phyloP scores from a whole-genome alignment of 2,797 vertebrate species.

The Sparidentex hasta region DNA sequence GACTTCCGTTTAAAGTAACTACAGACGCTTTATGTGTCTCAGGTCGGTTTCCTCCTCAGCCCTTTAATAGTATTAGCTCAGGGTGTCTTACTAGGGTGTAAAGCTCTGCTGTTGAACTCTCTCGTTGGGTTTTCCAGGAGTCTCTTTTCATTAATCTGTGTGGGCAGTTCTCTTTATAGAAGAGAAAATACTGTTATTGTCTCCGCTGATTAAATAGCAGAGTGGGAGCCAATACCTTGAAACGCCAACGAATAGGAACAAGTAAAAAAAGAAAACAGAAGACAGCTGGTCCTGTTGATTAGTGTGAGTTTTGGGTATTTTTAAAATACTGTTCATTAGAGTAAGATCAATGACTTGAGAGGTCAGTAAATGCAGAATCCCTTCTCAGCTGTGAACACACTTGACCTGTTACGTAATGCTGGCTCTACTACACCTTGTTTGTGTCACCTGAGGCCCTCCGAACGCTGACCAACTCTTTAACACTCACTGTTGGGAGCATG shows the following conservation, averaged over 20 bases:
- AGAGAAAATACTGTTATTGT: constrained; percentile 26
- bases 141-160: constrained; percentile 52
- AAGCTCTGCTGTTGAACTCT: constrained; percentile 50
- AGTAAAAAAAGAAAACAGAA: not conserved
- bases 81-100: constrained; percentile 56
- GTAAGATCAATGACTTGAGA: not conserved
- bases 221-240: not conserved
- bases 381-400: not conserved
- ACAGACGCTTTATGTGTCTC: constrained; percentile 44
- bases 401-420: constrained; percentile 19
- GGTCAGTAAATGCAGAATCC: not conserved
- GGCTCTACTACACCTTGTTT: not conserved
- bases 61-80: constrained; percentile 69
- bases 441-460: constrained; percentile 3
- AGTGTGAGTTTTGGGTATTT: not conserved
- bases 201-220: constrained; percentile 24
- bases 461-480: not conserved
- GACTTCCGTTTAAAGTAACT: constrained; percentile 41
- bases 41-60: constrained; percentile 34
- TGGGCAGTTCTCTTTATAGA: constrained; percentile 33
- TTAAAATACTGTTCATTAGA: not conserved
- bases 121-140: constrained; percentile 36
- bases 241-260: not conserved
- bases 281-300: not conserved
- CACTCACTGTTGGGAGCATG: constrained; percentile 19